Conservation (phyloP, 2,888 invertebrate species). For the Euzophera pinguis region DNA sequence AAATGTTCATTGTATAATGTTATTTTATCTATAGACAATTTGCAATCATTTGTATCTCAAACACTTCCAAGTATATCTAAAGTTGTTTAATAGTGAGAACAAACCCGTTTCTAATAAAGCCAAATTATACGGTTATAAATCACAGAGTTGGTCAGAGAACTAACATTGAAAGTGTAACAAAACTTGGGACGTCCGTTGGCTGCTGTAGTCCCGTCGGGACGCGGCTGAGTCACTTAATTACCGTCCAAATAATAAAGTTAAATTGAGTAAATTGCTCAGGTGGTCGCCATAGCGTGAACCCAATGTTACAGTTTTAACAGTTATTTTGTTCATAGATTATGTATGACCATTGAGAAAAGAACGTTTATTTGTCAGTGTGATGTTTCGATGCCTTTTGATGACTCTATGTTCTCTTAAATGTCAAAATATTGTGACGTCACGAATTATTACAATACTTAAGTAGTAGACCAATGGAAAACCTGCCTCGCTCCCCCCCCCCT, state of each 20-base stretch:
- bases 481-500: no score
- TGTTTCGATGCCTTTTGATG: no score
- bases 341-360: no score
- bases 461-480: no score
- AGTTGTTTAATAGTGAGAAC: neutral
- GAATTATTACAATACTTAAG: no score
- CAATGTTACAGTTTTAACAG: constrained; percentile 34
- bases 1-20: no score
- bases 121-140: constrained; percentile 22
- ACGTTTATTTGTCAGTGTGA: no score
- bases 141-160: constrained; percentile 27
- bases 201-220: constrained; percentile 29
- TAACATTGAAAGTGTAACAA: constrained; percentile 34
- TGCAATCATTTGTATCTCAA: no score
- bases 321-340: constrained; percentile 16
- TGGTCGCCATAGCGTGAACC: constrained; percentile 43
- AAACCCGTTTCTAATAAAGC: constrained; percentile 16
- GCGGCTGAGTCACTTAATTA: constrained; percentile 51
- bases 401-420: no score
- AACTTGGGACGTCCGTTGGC: constrained; percentile 28
- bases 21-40: no score
- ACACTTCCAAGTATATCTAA: no score
- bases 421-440: no score
- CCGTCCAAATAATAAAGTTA: constrained; percentile 59
- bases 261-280: constrained; percentile 64